These are phyloP conservation scores for Mactromeris polynyma DNA, from an alignment of 2,888 invertebrate species.

Conservation along the genomic window DNA sequence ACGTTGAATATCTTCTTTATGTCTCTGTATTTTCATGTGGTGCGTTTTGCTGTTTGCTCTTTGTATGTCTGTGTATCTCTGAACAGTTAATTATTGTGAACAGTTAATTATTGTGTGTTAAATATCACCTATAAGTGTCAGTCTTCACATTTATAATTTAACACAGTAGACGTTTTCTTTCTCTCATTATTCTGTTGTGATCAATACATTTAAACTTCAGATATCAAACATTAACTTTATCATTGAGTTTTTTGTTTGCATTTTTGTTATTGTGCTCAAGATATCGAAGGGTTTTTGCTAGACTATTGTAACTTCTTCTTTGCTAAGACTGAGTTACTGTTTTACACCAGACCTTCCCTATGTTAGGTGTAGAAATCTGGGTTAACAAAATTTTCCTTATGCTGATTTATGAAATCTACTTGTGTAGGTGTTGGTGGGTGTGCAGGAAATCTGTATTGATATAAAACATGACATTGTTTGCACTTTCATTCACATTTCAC, in stretches of 20 bases:
- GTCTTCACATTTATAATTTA: neutral
- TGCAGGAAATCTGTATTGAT: neutral
- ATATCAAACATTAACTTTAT: conserved; percentile 1
- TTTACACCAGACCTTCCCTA: too few species aligned
- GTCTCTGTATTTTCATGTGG: neutral
- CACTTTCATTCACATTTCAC: neutral
- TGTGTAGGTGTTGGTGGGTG: conserved; percentile 2
- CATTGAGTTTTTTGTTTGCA: neutral
- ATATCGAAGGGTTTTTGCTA: neutral
- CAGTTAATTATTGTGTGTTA: neutral
- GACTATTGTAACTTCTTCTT: too few species aligned
- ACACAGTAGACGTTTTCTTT: neutral
- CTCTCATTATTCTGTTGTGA: neutral
- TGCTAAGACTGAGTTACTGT: too few species aligned
- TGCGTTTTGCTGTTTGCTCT: conserved; percentile 8
- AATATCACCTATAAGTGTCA: neutral
- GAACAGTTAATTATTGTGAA: conserved; percentile 2
- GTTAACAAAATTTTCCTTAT: too few species aligned
- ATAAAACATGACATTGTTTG: neutral
- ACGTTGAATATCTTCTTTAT: neutral
- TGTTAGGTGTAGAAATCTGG: too few species aligned
- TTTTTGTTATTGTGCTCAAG: neutral
- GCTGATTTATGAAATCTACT: too few species aligned
- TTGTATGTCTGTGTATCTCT: neutral
- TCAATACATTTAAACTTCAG: neutral